Percentiles rank a stretch among this genome's conserved stretches.
Conservation (phyloP, 2,797 vertebrate genomes). For the Eidolon dupreanum region DNA sequence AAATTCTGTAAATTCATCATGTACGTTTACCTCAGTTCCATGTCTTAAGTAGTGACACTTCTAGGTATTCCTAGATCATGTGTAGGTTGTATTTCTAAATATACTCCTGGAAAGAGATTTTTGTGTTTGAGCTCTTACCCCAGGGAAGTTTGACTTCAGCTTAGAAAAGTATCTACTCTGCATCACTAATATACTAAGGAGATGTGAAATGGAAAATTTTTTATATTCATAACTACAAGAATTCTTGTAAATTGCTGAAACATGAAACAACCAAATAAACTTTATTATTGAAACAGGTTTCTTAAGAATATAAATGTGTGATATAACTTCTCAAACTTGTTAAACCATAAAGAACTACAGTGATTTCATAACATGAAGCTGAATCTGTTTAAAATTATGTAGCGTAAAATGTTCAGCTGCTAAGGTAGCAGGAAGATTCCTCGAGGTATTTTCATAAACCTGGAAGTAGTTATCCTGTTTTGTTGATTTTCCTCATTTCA, state of each 20-base stretch:
- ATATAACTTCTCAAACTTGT: conserved; percentile 64
- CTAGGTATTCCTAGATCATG: neutral
- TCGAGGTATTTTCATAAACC: conserved; percentile 35
- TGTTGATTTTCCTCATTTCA: neutral
- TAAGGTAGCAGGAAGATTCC: conserved; percentile 1
- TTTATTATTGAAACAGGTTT: conserved; percentile 71
- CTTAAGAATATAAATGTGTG: conserved; percentile 64
- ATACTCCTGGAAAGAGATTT: neutral
- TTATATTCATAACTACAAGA: conserved; percentile 47
- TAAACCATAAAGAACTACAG: conserved; percentile 55
- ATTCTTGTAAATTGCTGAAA: conserved; percentile 69
- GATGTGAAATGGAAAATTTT: conserved; percentile 45
- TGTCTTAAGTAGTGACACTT: neutral
- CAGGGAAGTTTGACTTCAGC: neutral
- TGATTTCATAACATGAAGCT: conserved; percentile 27
- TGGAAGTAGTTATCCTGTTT: conserved; percentile 36
- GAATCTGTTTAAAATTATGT: conserved; percentile 40
- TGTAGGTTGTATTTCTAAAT: neutral
- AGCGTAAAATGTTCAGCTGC: conserved; percentile 58
- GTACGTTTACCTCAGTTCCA: neutral
- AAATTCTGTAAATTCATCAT: neutral
- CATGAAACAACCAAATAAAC: conserved; percentile 74
- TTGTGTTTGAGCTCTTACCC: neutral
- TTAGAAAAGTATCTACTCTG: conserved; percentile 11
- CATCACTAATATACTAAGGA: conserved; percentile 9